Conservation (phyloP, 2,113 vertebrate species). For the Muscicapa adusta region DNA sequence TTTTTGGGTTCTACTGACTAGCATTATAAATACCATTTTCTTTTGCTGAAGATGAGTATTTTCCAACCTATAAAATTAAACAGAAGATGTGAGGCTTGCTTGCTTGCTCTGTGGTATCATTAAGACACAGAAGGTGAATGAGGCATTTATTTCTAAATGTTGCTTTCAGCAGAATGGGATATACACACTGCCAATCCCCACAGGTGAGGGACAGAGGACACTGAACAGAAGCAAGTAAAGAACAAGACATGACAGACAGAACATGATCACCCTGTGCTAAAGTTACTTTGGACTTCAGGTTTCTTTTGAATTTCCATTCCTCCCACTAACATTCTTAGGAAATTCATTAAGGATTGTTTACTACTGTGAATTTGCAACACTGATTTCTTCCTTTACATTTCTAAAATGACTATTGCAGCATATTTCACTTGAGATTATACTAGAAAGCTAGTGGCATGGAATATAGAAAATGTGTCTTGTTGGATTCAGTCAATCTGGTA, state of each 20-base stretch:
- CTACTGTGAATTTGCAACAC: not conserved
- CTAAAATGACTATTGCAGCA: not conserved
- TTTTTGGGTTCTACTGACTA: not conserved
- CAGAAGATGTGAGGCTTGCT: rapidly evolving
- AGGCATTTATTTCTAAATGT: not conserved
- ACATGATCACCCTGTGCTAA: not conserved
- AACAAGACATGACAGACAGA: not conserved
- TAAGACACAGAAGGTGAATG: not conserved
- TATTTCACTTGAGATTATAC: not conserved
- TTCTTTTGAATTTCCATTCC: not conserved
- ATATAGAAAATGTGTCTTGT: not conserved
- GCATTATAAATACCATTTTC: not conserved
- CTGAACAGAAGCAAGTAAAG: not conserved
- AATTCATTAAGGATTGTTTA: not conserved
- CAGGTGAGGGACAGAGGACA: not conserved
- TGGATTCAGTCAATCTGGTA: not conserved
- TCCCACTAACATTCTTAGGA: not conserved
- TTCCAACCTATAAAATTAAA: not conserved
- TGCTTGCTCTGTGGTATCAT: not conserved
- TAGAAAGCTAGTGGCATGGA: not conserved
- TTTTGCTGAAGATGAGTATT: not conserved
- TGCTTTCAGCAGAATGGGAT: not conserved
- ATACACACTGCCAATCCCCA: not conserved
- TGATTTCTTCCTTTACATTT: not conserved
- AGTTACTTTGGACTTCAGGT: not conserved